Evolutionary conservation across 2,113 vertebrate species (phyloP), one percentile per base, ranked within the genome.

Genomic region (Psephotus haematonotus): DNA sequence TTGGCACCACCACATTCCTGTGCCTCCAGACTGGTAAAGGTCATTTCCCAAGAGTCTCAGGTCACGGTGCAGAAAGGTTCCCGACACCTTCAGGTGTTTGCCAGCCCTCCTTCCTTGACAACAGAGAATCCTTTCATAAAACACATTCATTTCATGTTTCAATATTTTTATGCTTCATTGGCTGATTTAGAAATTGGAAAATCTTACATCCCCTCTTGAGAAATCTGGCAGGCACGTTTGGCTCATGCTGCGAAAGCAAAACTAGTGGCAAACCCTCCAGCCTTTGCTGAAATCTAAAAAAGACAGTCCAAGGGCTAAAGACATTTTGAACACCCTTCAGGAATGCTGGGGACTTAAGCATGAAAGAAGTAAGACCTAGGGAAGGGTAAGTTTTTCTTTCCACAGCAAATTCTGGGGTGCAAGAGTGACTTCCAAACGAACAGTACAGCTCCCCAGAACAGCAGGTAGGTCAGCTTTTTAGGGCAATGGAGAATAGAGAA

Each of bases 101-200:
- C 94, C 91, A 97, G 95, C 50, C 85, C 91, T 92, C 91, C 84
- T 86, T 96, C 86, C 81, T 63, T 95, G 88, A 89, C 95, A 97
- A 98, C 96, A 98, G 92, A 97, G 97, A 96, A 96, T 96, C 95
- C 95, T 98, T 98, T 98, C 96, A 97, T 95, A 92, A 96, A 98
- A 95, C 37, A 22, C 55, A 95, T 92, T 95, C 88, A 95, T 94
- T 98, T 97, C 95, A 93, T 91, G 69, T 92, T 97, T 97, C 29
- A 18, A 94, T 95, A 87, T 92, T 95, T 97, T 91, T 86, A 86
- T 89, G 96, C 86, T 97, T 95, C 93, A 68, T 91, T 96, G 92
- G 92, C 44, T 79, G 94, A 91, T 97, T 95, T 97, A 90, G 93
- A 97, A 92, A 95, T 93, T 95, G 95, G 97, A 97, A 98, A 98